Conservation (phyloP, 2,888 invertebrate species). For the Eupithecia subfuscata region DNA sequence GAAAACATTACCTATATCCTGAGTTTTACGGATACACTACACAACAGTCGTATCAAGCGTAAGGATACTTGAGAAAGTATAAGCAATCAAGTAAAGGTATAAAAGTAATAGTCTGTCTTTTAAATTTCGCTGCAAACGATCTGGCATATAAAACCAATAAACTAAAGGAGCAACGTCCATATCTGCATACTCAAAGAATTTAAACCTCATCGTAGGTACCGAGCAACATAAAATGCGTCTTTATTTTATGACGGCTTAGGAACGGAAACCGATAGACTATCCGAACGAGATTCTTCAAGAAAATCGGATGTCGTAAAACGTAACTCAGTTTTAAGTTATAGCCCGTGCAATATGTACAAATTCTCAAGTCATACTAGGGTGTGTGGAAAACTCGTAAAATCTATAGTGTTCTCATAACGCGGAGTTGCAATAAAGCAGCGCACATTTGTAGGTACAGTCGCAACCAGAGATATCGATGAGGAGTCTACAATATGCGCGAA, state of each 20-base stretch:
- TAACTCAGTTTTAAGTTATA: conserved; percentile 61
- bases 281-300: conserved; percentile 48
- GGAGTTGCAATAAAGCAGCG: conserved; percentile 62
- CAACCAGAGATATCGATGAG: conserved; percentile 7
- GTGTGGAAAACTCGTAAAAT: conserved; percentile 67
- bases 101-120: not conserved
- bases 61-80: not conserved
- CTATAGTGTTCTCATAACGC: conserved; percentile 57
- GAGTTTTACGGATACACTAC: not conserved
- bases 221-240: conserved; percentile 49
- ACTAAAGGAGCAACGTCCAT: conserved; percentile 28
- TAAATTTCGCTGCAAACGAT: conserved; percentile 8
- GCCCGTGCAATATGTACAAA: conserved; percentile 65
- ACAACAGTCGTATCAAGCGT: not conserved
- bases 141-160: conserved; percentile 25
- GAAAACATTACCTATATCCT: not conserved
- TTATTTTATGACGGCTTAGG: conserved; percentile 51
- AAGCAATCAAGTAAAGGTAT: not conserved
- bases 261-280: conserved; percentile 44
- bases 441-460: conserved; percentile 40
- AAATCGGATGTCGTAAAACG: conserved; percentile 66
- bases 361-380: conserved; percentile 64
- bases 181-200: conserved; percentile 42
- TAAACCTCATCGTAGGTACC: conserved; percentile 45
- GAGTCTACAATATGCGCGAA: not conserved